phyloP scores from a whole-genome alignment of 2,888 invertebrate genomes.

The Drosophila tanythrix region DNA sequence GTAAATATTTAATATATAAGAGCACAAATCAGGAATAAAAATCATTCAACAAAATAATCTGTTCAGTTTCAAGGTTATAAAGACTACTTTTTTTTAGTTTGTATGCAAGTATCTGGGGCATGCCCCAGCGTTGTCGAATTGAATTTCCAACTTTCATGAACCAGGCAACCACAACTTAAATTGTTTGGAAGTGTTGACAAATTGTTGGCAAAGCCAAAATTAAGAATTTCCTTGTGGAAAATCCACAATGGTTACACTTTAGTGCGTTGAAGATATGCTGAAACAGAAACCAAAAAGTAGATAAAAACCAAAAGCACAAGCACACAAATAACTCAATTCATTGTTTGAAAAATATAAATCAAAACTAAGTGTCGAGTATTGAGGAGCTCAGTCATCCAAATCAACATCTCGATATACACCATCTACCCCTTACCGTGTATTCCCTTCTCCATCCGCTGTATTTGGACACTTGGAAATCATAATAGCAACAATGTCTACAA shows the following conservation, averaged over 20 bases:
- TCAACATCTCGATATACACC: slow-evolving; percentile 3
- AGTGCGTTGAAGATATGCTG: slow-evolving; percentile 31
- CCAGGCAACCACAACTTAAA: slow-evolving; percentile 40
- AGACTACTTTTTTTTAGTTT: slow-evolving; percentile 3
- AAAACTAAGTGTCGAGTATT: slow-evolving; percentile 55
- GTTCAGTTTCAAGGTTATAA: background rate
- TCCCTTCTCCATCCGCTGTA: background rate
- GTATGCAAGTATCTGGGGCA: background rate
- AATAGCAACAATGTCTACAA: slow-evolving; percentile 33
- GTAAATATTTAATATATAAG: background rate
- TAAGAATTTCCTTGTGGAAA: slow-evolving; percentile 32
- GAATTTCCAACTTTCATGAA: slow-evolving; percentile 35
- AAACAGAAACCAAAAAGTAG: background rate
- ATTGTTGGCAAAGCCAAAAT: slow-evolving; percentile 41
- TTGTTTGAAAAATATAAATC: slow-evolving; percentile 65
- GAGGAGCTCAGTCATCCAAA: slow-evolving; percentile 42
- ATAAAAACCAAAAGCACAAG: slow-evolving; percentile 5
- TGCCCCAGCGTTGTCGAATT: slow-evolving; percentile 13
- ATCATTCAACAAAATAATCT: background rate
- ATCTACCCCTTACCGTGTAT: background rate
- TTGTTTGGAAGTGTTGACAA: slow-evolving; percentile 57
- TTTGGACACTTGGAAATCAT: slow-evolving; percentile 34
- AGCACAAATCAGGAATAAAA: background rate
- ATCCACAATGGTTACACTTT: slow-evolving; percentile 35
- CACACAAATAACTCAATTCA: slow-evolving; percentile 28